phyloP scores from a whole-genome alignment of 2,888 invertebrate genomes.

The Linyphia triangularis region DNA sequence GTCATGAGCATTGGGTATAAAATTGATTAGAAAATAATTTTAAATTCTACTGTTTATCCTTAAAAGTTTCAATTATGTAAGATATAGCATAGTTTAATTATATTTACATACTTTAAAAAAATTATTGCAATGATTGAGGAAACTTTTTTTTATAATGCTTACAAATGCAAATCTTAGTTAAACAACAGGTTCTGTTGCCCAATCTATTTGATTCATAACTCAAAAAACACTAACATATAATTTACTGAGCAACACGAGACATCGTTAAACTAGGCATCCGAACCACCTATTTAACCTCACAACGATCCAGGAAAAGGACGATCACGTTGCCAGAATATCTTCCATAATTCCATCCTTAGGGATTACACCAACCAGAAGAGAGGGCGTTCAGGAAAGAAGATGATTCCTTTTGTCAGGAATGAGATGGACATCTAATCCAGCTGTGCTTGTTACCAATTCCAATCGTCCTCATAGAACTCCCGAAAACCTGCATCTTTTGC shows the following conservation, averaged over 20 bases:
- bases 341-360: not conserved
- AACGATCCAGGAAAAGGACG: not conserved
- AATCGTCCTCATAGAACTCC: not conserved
- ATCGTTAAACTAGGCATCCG: not conserved
- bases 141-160: no score
- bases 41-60: no score
- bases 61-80: no score
- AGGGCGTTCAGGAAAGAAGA: not conserved
- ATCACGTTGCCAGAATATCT: not conserved
- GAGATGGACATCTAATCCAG: constrained; percentile 27
- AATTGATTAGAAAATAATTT: no score
- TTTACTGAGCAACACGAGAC: not conserved
- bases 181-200: no score
- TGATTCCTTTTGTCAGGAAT: not conserved
- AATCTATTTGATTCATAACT: no score
- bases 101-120: no score
- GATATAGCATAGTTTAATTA: no score
- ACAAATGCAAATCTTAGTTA: no score
- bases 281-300: not conserved
- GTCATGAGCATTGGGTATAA: no score
- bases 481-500: not conserved
- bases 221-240: no score
- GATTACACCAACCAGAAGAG: not conserved
- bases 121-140: no score
- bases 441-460: constrained; percentile 16